Base-by-base conservation (phyloP, 2,888 invertebrate species). In the Drosophila monieri region DNA sequence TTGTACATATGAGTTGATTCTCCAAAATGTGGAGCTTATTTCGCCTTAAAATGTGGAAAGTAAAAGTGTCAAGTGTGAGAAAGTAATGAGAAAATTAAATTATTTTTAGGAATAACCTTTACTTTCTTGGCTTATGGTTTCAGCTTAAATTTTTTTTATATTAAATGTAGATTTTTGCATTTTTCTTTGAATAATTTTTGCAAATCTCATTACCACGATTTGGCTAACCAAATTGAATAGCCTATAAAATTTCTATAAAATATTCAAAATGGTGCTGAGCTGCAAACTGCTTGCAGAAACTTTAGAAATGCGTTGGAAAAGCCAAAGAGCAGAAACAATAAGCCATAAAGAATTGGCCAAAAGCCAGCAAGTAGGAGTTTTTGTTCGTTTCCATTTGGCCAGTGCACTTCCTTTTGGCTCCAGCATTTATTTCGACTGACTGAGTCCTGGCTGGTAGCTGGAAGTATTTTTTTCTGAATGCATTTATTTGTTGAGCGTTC, bases 181-280 rank as follows among this genome's bases (percentile, higher is more conserved):
- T 15, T 18, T 21, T 21, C 46, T 12, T 14, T 14, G 4, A 10
- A n/a, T 30, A 41, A 21, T 3, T 12, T 55, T 48, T 44, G 35
- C 52, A 35, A 39, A 66, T 60, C 76, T 80, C 81, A 78, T 80
- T 78, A 73, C 56, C 76, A 61, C 78, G 52, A 60, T 21, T 21
- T 6, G 9, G 3, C 64, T 37, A 78, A 78, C 52, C 73, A 60
- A n/a, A 52, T 65, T 76, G 55, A 62, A 74, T 67, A 64, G 77
- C 74, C 68, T 73, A 83, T 77, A 74, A 83, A 79, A 49, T 72
- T 74, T 67, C 66, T 54, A 59, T 80, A 69, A 83, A 69, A 69
- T 72, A 78, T 78, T 80, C 78, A 78, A 78, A 80, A 61, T 61
- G 71, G 49, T 62, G 37, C 49, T 48, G 43, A 62, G 46, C 55